Conservation (phyloP, 2,888 invertebrate species). For the Leucophenga montana region DNA sequence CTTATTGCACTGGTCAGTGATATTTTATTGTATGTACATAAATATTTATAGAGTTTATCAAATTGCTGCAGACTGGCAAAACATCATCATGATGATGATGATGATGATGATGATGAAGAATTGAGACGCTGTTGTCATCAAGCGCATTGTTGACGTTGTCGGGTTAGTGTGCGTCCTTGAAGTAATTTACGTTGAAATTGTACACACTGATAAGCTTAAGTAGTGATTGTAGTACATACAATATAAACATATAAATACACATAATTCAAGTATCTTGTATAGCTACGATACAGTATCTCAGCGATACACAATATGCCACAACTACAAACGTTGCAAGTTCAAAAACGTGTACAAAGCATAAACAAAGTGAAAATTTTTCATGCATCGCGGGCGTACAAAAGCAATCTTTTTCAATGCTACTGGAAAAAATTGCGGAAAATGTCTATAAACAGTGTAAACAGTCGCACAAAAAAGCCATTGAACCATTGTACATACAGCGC, state of each 20-base stretch:
- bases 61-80: no score
- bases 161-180: constrained; percentile 60
- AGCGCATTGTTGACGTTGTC: constrained; percentile 1
- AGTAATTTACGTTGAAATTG: constrained; percentile 57
- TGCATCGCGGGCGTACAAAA: no score
- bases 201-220: constrained; percentile 30
- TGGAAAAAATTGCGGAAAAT: no score
- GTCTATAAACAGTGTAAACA: no score
- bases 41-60: background rate
- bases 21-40: no score
- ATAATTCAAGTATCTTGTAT: background rate
- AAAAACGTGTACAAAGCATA: constrained; percentile 21
- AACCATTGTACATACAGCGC: no score
- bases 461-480: no score
- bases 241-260: background rate
- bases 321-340: constrained; percentile 2
- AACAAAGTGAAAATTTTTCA: constrained; percentile 2
- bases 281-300: background rate
- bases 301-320: background rate
- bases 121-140: background rate
- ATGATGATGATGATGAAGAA: background rate
- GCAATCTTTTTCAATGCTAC: no score
- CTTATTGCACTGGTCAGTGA: constrained; percentile 54
- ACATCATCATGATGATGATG: background rate
- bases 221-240: background rate